A percentile compares a stretch with the other conserved stretches of the same genome.
Evolutionary conservation across 2,113 vertebrate genomes (phyloP).

Genomic region (Aspidoscelis tigris): DNA sequence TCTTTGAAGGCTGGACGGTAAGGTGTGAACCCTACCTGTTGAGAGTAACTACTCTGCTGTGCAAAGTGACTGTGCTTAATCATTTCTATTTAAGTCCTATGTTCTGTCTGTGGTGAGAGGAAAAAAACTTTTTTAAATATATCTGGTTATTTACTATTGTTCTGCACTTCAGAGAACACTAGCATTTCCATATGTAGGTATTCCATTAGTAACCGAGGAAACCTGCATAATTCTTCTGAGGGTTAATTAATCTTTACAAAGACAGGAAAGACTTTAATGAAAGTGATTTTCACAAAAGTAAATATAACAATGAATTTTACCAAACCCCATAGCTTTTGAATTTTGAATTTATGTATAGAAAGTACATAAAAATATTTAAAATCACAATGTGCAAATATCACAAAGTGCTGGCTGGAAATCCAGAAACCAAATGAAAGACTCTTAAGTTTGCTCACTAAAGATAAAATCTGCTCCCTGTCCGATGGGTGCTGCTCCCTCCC

Average conservation of each 20-base stretch:
- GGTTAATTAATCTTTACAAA: not conserved
- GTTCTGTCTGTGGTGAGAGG: not conserved
- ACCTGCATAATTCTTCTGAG: not conserved
- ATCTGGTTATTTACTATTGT: not conserved
- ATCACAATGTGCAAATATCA: too few species aligned
- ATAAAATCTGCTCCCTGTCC: too few species aligned
- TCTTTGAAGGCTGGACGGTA: not conserved
- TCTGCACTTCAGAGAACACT: not conserved
- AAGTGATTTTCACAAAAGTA: too few species aligned
- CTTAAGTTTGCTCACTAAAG: too few species aligned
- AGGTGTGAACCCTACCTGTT: not conserved
- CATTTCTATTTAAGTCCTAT: not conserved
- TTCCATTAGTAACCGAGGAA: not conserved
- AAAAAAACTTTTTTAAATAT: not conserved
- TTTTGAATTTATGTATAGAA: too few species aligned
- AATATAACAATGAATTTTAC: too few species aligned
- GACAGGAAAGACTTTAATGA: not conserved
- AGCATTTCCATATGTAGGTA: not conserved
- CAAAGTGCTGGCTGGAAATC: too few species aligned
- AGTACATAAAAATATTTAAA: too few species aligned
- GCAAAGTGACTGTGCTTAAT: not conserved
- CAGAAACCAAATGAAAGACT: too few species aligned
- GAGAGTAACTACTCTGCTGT: not conserved
- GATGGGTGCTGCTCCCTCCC: too few species aligned
- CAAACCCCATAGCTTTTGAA: too few species aligned